Conservation (phyloP, 1,140 invertebrate species). For the Ectropis grisescens region DNA sequence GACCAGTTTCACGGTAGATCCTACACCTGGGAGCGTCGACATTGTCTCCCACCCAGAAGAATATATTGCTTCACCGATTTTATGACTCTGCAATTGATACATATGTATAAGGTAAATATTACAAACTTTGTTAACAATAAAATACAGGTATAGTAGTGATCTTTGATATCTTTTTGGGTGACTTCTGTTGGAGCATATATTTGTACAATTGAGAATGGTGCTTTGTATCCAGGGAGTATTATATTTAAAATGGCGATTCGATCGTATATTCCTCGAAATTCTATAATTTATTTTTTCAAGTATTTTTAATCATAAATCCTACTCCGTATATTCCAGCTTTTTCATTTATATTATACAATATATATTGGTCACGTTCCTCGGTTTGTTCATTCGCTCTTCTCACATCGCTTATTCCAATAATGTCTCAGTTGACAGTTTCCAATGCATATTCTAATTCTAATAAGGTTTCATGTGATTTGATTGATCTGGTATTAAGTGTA, state of each 20-base stretch:
- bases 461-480: constrained; percentile 12
- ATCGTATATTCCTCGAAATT: not conserved
- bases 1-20: constrained; percentile 20
- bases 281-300: not conserved
- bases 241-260: not conserved
- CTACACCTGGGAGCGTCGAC: constrained; percentile 15
- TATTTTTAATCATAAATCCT: constrained; percentile 1
- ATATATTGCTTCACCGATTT: constrained; percentile 26
- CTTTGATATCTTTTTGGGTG: not conserved
- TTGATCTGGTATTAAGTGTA: constrained; percentile 10
- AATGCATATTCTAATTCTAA: constrained; percentile 13
- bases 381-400: constrained; percentile 8
- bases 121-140: too few species aligned
- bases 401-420: constrained; percentile 13
- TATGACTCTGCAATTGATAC: constrained; percentile 23
- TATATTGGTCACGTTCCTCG: constrained; percentile 2
- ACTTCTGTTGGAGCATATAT: not conserved
- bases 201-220: not conserved
- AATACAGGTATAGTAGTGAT: not conserved
- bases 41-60: constrained; percentile 32
- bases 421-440: constrained; percentile 10
- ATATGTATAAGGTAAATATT: too few species aligned
- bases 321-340: not conserved
- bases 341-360: not conserved
- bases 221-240: not conserved